phyloP scores from a whole-genome alignment of 2,888 invertebrate species.

The Camponotus fellah region DNA sequence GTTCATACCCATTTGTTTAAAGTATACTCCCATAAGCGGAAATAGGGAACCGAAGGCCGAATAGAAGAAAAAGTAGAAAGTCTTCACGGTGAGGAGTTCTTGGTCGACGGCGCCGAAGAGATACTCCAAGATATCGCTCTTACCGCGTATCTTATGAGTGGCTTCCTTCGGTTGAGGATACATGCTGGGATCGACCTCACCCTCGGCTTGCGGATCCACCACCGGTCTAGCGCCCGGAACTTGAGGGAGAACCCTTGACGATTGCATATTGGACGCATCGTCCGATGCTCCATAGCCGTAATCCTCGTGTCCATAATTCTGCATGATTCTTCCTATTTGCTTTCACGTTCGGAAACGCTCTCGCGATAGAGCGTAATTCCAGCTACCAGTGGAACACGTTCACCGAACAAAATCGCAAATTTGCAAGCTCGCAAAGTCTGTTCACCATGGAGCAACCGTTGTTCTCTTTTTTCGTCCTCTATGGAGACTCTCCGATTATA shows the following conservation, averaged over 20 bases:
- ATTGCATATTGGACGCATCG: conserved; percentile 27
- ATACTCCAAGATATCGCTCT: conserved; percentile 94
- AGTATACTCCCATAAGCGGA: conserved; percentile 99
- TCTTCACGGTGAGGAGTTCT: conserved; percentile 97
- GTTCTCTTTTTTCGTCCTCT: conserved; percentile 30
- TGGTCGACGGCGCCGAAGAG: conserved; percentile 94
- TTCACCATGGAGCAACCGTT: conserved; percentile 21
- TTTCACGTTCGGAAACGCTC: conserved; percentile 1
- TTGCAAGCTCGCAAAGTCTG: background rate
- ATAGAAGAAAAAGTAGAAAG: conserved; percentile 99
- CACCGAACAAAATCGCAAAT: background rate
- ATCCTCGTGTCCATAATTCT: conserved; percentile 82
- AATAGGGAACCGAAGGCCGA: conserved; percentile 99
- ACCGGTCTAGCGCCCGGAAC: conserved; percentile 88
- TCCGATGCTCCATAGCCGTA: conserved; percentile 74
- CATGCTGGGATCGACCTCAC: conserved; percentile 94
- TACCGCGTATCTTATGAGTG: conserved; percentile 95
- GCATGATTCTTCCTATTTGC: conserved; percentile 72
- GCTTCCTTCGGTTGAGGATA: conserved; percentile 96
- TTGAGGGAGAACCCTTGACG: conserved; percentile 74
- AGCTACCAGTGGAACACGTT: conserved; percentile 2
- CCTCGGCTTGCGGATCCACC: conserved; percentile 93
- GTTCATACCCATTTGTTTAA: conserved; percentile 99
- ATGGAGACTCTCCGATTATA: conserved; percentile 43
- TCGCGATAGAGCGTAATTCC: conserved; percentile 15